Conservation (phyloP, 2,888 invertebrate species). For the Eudiplozoon nipponicum region DNA sequence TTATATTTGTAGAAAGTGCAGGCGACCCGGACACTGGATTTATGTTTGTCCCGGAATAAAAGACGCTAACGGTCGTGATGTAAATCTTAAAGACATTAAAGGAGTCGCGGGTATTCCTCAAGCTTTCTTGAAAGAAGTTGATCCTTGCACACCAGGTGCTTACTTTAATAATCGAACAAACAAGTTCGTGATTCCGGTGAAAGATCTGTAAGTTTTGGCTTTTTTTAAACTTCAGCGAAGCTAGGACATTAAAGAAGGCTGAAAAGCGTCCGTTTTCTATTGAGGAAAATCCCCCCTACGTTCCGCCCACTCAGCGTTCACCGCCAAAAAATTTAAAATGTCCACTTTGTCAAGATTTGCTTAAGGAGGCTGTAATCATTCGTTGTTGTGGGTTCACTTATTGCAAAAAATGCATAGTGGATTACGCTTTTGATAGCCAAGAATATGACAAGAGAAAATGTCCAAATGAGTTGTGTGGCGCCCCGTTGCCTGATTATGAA, state of each 20-base stretch:
- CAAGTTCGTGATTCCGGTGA: slow-evolving; percentile 11
- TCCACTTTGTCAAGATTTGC: slow-evolving; percentile 56
- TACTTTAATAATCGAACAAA: slow-evolving; percentile 44
- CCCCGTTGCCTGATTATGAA: no score
- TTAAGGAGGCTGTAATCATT: slow-evolving; percentile 78
- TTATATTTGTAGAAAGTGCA: slow-evolving; percentile 72
- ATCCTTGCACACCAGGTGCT: slow-evolving; percentile 54
- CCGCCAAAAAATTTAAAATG: slow-evolving; percentile 57
- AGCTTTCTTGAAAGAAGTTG: slow-evolving; percentile 73
- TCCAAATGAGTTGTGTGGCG: no score
- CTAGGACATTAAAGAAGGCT: slow-evolving; percentile 42
- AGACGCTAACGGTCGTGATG: slow-evolving; percentile 14
- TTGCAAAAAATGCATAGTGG: slow-evolving; percentile 53
- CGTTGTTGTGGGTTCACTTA: slow-evolving; percentile 90
- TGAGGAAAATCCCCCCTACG: slow-evolving; percentile 20
- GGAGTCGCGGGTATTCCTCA: slow-evolving; percentile 82
- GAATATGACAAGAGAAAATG: not conserved
- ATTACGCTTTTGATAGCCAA: slow-evolving; percentile 3
- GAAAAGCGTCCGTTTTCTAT: slow-evolving; percentile 36
- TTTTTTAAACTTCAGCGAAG: slow-evolving; percentile 32
- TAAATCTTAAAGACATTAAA: slow-evolving; percentile 32
- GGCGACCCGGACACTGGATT: slow-evolving; percentile 78
- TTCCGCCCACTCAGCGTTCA: slow-evolving; percentile 27
- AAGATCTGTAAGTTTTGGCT: slow-evolving; percentile 13
- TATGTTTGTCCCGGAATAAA: slow-evolving; percentile 46